These are phyloP conservation scores for Neoscelio sp. DNA, from an alignment of 2,888 invertebrate genomes.

Conservation along the genomic window DNA sequence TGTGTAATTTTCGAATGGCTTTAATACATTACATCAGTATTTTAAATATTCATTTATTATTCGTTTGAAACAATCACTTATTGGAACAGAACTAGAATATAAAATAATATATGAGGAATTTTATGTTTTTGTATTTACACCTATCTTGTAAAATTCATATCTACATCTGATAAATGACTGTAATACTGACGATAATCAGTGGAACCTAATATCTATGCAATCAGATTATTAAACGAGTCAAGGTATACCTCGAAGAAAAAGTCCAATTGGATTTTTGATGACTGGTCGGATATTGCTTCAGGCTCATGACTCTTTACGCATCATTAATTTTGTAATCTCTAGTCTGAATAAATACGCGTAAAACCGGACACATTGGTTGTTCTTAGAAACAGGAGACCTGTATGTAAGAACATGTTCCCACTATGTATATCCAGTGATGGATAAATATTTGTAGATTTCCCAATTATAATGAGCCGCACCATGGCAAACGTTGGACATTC, in stretches of 20 bases:
- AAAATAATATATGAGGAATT: too few species aligned
- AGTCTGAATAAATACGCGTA: slow-evolving; percentile 54
- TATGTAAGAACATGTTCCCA: background rate
- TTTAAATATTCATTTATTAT: too few species aligned
- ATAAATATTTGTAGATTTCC: slow-evolving; percentile 33
- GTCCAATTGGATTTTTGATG: slow-evolving; percentile 59
- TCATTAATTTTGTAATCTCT: slow-evolving; percentile 65
- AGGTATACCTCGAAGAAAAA: slow-evolving; percentile 27
- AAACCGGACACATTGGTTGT: slow-evolving; percentile 56
- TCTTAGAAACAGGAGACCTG: slow-evolving; percentile 4
- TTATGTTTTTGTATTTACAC: too few species aligned
- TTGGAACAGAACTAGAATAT: too few species aligned
- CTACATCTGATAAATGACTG: slow-evolving; percentile 54
- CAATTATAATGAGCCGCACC: slow-evolving; percentile 22
- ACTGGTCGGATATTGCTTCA: slow-evolving; percentile 36
- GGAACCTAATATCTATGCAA: slow-evolving; percentile 53
- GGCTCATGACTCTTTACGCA: slow-evolving; percentile 61
- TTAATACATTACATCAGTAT: too few species aligned
- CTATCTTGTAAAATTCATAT: slow-evolving; percentile 46
- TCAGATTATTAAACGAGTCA: slow-evolving; percentile 54
- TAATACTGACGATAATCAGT: slow-evolving; percentile 45
- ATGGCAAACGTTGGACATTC: too few species aligned
- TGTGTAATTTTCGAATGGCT: too few species aligned
- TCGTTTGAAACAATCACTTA: too few species aligned
- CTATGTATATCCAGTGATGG: background rate